Conservation (phyloP, 2,797 vertebrate species). For the Pelochelys cantorii region DNA sequence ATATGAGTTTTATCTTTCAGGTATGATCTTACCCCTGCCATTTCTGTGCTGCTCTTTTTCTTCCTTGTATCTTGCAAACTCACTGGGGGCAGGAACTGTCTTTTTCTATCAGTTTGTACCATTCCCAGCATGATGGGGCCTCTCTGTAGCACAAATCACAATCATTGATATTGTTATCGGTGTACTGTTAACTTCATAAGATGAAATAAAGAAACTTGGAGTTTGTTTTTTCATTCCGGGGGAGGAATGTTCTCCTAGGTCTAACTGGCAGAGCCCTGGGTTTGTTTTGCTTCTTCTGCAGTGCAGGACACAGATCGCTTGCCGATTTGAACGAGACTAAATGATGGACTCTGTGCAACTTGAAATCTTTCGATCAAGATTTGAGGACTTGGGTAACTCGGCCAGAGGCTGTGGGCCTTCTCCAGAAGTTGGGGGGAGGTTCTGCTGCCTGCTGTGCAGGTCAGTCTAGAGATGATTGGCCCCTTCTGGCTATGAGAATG, state of each 20-base stretch:
- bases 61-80: accelerated
- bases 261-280: background rate
- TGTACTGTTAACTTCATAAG: background rate
- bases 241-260: background rate
- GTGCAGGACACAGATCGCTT: background rate
- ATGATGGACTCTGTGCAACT: background rate
- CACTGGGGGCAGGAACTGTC: background rate
- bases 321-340: background rate
- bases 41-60: background rate
- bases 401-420: background rate
- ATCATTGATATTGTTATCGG: background rate
- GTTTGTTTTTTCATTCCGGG: background rate
- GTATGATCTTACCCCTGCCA: background rate
- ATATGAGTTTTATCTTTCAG: accelerated
- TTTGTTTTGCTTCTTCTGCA: too few relatives aligned
- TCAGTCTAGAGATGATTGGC: too few relatives aligned
- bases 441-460: too few relatives aligned
- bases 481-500: background rate
- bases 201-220: background rate
- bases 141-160: accelerated
- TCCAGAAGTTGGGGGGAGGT: background rate
- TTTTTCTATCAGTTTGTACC: background rate
- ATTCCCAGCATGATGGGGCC: background rate
- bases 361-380: background rate
- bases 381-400: background rate